phyloP scores from a whole-genome alignment of 2,888 invertebrate genomes.

The Lasioglossum zephyrum region DNA sequence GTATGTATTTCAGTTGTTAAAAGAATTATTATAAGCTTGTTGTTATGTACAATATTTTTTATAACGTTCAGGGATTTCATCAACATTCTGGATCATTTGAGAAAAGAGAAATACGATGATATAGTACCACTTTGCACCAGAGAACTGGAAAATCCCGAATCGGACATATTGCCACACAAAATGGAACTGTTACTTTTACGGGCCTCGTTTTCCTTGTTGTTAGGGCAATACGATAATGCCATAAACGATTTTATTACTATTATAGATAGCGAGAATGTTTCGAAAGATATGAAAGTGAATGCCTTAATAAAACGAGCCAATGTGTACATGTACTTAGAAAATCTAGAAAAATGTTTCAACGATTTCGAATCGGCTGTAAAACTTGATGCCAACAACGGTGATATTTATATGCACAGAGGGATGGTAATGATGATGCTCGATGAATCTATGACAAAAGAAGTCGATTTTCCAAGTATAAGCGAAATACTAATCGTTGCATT shows the following conservation, averaged over 20 bases:
- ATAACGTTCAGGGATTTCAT: conserved; percentile 87
- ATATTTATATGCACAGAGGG: conserved; percentile 97
- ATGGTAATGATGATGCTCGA: conserved; percentile 84
- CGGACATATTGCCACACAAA: conserved; percentile 61
- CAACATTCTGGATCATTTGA: conserved; percentile 89
- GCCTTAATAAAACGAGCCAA: conserved; percentile 95
- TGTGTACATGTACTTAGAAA: conserved; percentile 92
- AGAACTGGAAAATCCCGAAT: conserved; percentile 88
- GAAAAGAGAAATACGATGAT: conserved; percentile 90
- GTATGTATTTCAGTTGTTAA: conserved; percentile 59
- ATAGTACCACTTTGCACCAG: conserved; percentile 92
- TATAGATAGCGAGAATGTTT: conserved; percentile 88
- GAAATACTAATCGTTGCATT: neutral
- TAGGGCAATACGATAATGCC: conserved; percentile 91
- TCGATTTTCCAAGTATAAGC: neutral
- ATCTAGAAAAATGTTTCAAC: conserved; percentile 89
- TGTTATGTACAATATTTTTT: conserved; percentile 14
- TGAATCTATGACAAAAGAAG: neutral
- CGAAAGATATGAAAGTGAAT: conserved; percentile 90
- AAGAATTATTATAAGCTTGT: neutral
- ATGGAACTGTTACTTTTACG: conserved; percentile 92
- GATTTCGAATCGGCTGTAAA: conserved; percentile 92
- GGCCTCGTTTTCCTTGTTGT: conserved; percentile 92
- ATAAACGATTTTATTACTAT: conserved; percentile 90
- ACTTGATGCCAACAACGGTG: conserved; percentile 92